A percentile compares a stretch with the other conserved stretches of the same genome.
phyloP scores from a whole-genome alignment of 2,113 vertebrate genomes.

The Tachysurus fulvidraco region DNA sequence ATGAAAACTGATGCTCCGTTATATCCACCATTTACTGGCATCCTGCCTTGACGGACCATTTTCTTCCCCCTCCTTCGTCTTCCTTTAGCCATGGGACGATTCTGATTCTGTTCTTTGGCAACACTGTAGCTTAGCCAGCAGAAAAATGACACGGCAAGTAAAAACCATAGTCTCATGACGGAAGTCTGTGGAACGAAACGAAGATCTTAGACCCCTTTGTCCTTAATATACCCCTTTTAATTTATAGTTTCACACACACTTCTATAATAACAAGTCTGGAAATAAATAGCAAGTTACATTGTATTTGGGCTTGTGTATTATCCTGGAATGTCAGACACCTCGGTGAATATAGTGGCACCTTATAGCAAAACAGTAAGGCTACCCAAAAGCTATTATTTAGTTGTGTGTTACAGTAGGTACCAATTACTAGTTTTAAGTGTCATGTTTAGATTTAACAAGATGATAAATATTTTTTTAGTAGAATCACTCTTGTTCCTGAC shows the following conservation, averaged over 20 bases:
- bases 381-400: slow-evolving; percentile 48
- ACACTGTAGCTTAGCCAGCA: slow-evolving; percentile 60
- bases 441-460: slow-evolving; percentile 27
- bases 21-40: slow-evolving; percentile 62
- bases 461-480: background rate
- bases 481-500: background rate
- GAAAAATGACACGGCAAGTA: slow-evolving; percentile 69
- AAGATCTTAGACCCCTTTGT: slow-evolving; percentile 45
- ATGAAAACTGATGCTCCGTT: slow-evolving; percentile 65
- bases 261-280: slow-evolving; percentile 57
- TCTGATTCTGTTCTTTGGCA: slow-evolving; percentile 60
- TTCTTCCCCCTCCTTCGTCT: slow-evolving; percentile 58
- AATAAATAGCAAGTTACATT: slow-evolving; percentile 53
- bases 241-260: slow-evolving; percentile 58
- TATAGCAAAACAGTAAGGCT: slow-evolving; percentile 31
- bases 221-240: slow-evolving; percentile 66
- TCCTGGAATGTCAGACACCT: slow-evolving; percentile 38
- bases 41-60: slow-evolving; percentile 19
- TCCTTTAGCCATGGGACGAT: slow-evolving; percentile 31
- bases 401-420: background rate
- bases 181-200: slow-evolving; percentile 43
- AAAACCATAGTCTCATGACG: slow-evolving; percentile 73
- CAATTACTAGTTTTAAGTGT: slow-evolving; percentile 45
- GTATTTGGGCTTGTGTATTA: slow-evolving; percentile 26
- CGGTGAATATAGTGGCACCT: slow-evolving; percentile 14